Conservation (phyloP, 1,140 invertebrate species). For the Caenorhabditis tropicalis region DNA sequence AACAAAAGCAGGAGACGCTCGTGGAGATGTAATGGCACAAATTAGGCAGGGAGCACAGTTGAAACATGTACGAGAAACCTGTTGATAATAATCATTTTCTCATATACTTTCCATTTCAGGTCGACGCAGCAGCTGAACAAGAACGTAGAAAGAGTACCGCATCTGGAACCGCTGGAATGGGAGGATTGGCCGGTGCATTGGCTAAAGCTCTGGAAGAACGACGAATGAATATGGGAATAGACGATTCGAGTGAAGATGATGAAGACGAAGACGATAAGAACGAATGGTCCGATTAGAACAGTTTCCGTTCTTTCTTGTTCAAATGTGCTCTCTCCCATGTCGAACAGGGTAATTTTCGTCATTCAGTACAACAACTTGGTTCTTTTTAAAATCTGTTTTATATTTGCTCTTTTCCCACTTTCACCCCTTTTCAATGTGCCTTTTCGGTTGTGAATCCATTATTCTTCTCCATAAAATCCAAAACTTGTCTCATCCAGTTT, state of each 20-base stretch:
- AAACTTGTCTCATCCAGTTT: neutral
- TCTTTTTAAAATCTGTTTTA: neutral
- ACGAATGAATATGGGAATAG: constrained; percentile 56
- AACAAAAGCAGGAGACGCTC: neutral
- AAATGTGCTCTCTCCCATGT: neutral
- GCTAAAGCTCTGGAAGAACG: constrained; percentile 59
- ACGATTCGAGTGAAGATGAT: constrained; percentile 55
- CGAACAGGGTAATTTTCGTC: constrained; percentile 7
- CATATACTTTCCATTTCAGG: neutral
- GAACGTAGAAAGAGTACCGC: constrained; percentile 54
- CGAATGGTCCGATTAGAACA: constrained; percentile 49
- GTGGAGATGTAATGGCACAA: constrained; percentile 60
- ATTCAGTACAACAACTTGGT: constrained; percentile 23
- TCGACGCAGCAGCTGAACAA: constrained; percentile 44
- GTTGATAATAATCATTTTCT: too few species aligned
- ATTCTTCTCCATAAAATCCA: neutral
- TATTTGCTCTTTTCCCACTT: neutral
- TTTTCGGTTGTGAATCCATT: neutral
- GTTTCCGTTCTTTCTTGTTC: neutral
- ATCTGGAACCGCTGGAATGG: constrained; percentile 48
- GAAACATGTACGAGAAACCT: constrained; percentile 61
- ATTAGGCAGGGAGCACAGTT: constrained; percentile 56
- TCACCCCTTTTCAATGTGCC: neutral
- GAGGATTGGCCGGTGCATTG: constrained; percentile 55
- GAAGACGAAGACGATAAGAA: constrained; percentile 54